Evolutionary conservation across 1,140 invertebrate species (phyloP), one percentile per base, ranked within the genome.

Genomic region (Octopus bimaculoides): DNA sequence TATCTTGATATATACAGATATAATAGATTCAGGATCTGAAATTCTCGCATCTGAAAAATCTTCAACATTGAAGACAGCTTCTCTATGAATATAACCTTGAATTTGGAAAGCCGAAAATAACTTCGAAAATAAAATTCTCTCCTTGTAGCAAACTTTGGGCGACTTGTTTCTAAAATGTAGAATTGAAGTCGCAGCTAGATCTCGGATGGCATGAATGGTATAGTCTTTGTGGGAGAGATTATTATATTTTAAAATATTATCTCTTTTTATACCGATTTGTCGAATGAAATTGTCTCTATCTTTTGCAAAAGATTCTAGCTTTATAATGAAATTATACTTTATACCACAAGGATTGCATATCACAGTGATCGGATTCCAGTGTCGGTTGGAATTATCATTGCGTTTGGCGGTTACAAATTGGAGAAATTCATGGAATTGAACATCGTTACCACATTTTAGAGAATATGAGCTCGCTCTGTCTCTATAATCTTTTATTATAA

Each of bases 301-400:
- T 69, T 69, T 12, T 14, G 53, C 17, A 54, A 82, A 82, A 5
- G 77, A 81, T 75, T 84, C 83, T 53, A 80, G 77, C 73, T 80
- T 80, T 1, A 76, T 79, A 55, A 78, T 78, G 4, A 61, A 66
- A 14, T 77, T 20, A 0, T 80, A 77, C 52, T 80, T 79, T 26
- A 82, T 66, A 0, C 52, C 26, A 52, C 80, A 81, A 4, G 80
- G 78, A 26, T 26, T n/a, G 66, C 80, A 81, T 17, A 81, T 54
- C 14, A 55, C 26, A 6, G 73, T 74, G 41, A 81, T 79, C 1
- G 80, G 80, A 1, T 41, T 20, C 80, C 80, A 81, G 52, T 81
- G 80, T 0, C 56, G 20, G 73, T 81, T 77, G 8, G n/a, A 7
- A 26, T 79, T 14, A 14, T n/a, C 5, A 55, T 55, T 2, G 10